Conservation (phyloP, 2,797 vertebrate species). For the Pyrrhura leucotis region DNA sequence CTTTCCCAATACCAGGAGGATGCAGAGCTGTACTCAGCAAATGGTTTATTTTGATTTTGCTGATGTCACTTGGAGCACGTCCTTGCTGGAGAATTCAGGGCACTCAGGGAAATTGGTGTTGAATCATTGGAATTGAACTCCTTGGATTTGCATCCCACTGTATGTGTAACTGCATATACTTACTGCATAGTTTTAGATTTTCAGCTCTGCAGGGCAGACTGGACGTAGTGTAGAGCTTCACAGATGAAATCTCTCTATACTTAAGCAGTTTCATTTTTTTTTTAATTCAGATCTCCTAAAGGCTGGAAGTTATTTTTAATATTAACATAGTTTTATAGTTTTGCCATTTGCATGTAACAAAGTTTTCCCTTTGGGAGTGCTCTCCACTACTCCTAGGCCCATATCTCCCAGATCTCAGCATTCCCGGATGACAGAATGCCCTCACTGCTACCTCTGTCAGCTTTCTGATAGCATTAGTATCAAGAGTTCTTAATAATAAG, state of each 20-base stretch:
- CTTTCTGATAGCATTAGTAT: conserved; percentile 23
- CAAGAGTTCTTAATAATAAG: background rate
- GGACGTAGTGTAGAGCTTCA: background rate
- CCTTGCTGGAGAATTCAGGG: background rate
- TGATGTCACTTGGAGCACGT: background rate
- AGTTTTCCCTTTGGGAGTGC: background rate
- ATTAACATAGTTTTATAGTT: background rate
- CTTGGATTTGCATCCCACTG: background rate
- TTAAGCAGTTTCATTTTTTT: background rate
- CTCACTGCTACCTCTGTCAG: conserved; percentile 2
- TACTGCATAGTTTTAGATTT: background rate
- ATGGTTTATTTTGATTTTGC: background rate
- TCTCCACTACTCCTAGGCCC: background rate
- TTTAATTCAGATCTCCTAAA: background rate
- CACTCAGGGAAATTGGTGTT: background rate
- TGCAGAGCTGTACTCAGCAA: background rate
- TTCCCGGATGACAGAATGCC: background rate
- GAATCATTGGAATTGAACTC: background rate
- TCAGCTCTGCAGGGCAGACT: background rate
- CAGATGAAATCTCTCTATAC: background rate
- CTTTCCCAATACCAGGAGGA: background rate
- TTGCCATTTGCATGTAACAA: background rate
- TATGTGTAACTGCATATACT: background rate
- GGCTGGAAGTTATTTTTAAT: background rate
- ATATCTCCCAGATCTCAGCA: background rate